Evolutionary conservation across 2,888 invertebrate genomes (phyloP).

Genomic region (Orgyia antiqua): DNA sequence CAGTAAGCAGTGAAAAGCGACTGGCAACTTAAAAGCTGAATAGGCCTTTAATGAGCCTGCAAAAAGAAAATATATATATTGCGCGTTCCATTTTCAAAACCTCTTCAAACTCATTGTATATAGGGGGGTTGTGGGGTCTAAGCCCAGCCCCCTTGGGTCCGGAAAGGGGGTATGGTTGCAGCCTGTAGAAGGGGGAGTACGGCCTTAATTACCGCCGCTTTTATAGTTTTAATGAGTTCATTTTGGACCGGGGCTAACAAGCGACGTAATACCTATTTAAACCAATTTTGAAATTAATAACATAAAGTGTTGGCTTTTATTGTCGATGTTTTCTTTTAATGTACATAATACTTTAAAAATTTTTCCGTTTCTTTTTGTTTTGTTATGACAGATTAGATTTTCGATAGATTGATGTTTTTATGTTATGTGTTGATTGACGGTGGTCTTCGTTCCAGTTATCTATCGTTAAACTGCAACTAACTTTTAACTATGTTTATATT

Average conservation of each 20-base stretch:
- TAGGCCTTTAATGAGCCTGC: too few species aligned
- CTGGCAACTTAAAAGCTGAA: too few species aligned
- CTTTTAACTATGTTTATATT: too few species aligned
- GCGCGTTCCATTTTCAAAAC: conserved; percentile 22
- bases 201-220: conserved; percentile 84
- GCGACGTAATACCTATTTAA: conserved; percentile 76
- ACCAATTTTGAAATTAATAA: conserved; percentile 78
- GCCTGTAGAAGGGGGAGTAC: conserved; percentile 38
- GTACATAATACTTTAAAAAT: not conserved
- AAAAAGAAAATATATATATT: too few species aligned
- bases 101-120: conserved; percentile 23
- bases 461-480: too few species aligned
- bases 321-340: conserved; percentile 39
- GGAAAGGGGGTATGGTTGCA: conserved; percentile 23
- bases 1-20: too few species aligned
- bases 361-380: too few species aligned
- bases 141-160: conserved; percentile 39
- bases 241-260: conserved; percentile 81
- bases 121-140: conserved; percentile 42
- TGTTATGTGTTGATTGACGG: too few species aligned
- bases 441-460: too few species aligned
- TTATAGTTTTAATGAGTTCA: conserved; percentile 88
- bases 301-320: conserved; percentile 41
- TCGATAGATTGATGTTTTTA: too few species aligned
- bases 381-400: too few species aligned